Conservation (phyloP, 2,113 vertebrate genomes). For the Grus americana region DNA sequence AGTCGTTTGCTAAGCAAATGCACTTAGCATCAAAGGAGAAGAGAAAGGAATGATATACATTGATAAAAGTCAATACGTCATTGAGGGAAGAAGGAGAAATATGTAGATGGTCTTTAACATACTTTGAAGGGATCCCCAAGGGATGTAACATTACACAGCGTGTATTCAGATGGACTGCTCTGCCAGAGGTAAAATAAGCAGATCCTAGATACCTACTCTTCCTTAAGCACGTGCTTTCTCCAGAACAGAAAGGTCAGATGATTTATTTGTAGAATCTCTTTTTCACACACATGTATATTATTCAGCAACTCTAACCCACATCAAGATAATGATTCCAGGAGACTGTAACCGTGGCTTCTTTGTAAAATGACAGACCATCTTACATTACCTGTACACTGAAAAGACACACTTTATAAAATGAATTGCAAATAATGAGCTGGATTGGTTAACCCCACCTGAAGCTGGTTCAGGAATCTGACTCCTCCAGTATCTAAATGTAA, state of each 20-base stretch:
- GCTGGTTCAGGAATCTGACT: background rate
- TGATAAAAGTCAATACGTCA: background rate
- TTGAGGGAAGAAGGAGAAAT: background rate
- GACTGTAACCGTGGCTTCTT: background rate
- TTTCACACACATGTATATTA: background rate
- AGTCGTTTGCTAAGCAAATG: slow-evolving; percentile 39
- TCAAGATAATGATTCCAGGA: background rate
- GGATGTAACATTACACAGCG: background rate
- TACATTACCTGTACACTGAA: background rate
- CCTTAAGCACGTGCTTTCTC: background rate
- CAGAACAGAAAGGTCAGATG: background rate
- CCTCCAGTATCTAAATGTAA: background rate
- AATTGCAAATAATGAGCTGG: background rate
- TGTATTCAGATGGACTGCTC: background rate
- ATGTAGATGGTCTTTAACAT: background rate
- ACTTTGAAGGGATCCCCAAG: background rate
- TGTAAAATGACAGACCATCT: background rate
- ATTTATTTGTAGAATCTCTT: background rate
- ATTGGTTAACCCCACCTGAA: background rate
- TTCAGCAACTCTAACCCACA: background rate
- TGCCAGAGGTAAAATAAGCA: slow-evolving; percentile 4
- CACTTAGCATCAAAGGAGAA: slow-evolving; percentile 15
- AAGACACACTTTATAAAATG: background rate
- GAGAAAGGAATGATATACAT: background rate
- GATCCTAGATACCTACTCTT: background rate